Evolutionary conservation across 2,797 vertebrate genomes (phyloP).

Genomic region (Aselliscus stoliczkanus): DNA sequence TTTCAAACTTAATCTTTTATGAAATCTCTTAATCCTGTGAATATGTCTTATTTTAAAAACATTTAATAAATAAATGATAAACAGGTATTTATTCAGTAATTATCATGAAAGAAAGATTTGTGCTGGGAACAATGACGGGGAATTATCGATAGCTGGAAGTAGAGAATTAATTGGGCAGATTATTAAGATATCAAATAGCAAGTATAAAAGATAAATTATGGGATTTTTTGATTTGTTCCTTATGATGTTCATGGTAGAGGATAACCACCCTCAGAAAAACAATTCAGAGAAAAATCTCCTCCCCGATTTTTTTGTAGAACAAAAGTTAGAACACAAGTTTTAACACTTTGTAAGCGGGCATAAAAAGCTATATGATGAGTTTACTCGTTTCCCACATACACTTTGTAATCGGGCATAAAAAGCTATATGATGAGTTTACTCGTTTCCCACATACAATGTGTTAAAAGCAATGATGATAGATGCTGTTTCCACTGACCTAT

Average conservation of each 20-base stretch:
- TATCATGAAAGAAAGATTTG: neutral
- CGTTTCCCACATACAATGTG: too few relatives aligned
- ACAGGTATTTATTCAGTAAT: neutral
- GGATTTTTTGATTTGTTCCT: neutral
- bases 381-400: too few relatives aligned
- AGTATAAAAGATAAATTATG: neutral
- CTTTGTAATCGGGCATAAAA: too few relatives aligned
- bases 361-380: too few relatives aligned
- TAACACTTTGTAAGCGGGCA: too few relatives aligned
- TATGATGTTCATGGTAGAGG: neutral
- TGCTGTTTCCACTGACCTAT: neutral
- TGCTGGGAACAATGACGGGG: neutral
- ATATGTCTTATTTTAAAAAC: neutral
- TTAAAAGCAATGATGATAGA: neutral
- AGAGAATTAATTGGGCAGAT: neutral
- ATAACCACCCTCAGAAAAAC: neutral
- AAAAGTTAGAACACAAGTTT: neutral
- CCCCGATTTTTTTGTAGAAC: neutral
- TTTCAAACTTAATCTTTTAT: conserved; percentile 24
- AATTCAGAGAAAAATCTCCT: neutral
- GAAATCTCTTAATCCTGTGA: neutral
- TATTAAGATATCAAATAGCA: neutral
- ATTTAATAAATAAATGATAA: neutral
- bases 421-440: too few relatives aligned
- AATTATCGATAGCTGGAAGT: neutral